These are phyloP conservation scores for Propithecus coquereli DNA, from an alignment of 2,113 vertebrate genomes.

Conservation along the genomic window DNA sequence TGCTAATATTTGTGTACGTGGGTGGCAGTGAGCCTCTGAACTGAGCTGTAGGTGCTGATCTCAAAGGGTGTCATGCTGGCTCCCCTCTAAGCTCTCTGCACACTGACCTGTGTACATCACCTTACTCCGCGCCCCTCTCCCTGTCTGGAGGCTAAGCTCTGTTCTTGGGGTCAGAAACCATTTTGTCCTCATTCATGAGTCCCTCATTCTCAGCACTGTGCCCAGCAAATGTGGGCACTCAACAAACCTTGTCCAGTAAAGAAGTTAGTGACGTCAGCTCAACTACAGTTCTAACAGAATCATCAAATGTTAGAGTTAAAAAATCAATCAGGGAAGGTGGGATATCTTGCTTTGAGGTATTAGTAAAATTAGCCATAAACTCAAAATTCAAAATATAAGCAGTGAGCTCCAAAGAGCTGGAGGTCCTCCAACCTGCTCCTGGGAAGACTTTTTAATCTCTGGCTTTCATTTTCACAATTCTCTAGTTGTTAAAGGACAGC, in stretches of 20 bases:
- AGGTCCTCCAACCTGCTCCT: neutral
- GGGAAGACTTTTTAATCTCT: neutral
- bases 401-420: neutral
- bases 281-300: neutral
- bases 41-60: neutral
- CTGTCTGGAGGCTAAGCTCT: neutral
- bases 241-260: neutral
- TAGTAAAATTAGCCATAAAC: neutral
- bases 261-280: neutral
- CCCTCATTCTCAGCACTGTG: neutral
- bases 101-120: accelerated
- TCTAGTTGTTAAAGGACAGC: neutral
- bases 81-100: neutral
- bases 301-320: neutral
- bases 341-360: neutral
- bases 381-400: neutral
- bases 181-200: neutral
- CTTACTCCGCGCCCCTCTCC: neutral
- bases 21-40: neutral
- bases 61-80: too few relatives aligned
- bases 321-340: neutral
- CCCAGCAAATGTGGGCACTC: neutral
- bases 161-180: neutral
- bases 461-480: neutral
- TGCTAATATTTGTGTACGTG: neutral